Percentiles rank a stretch among this genome's conserved stretches.
These are phyloP conservation scores for Pedetes capensis DNA, from an alignment of 2,113 vertebrate species.

Conservation along the genomic window DNA sequence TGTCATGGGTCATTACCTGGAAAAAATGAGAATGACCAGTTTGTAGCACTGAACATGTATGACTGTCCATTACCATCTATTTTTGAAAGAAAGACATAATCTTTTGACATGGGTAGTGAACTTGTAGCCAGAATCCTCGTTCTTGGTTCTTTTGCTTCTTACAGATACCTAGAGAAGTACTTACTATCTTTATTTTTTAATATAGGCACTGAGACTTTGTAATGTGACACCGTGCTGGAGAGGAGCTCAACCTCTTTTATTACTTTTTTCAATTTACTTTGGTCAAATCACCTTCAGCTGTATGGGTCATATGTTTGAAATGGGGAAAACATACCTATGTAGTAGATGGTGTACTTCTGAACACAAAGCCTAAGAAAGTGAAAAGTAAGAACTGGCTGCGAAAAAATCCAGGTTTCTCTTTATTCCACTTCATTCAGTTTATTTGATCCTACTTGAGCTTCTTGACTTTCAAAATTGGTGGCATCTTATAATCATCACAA, in stretches of 20 bases:
- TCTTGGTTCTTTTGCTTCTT: not conserved
- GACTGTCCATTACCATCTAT: not conserved
- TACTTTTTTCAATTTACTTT: not conserved
- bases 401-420: not conserved
- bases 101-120: not conserved
- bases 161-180: not conserved
- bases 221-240: not conserved
- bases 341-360: not conserved
- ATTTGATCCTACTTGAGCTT: not conserved
- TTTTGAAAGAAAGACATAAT: conserved; percentile 27
- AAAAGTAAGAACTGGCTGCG: not conserved
- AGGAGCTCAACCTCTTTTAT: not conserved
- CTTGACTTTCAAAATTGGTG: not conserved
- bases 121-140: not conserved
- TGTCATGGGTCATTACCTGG: not conserved
- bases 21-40: not conserved
- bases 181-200: not conserved
- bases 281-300: not conserved
- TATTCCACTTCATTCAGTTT: not conserved
- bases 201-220: not conserved
- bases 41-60: not conserved
- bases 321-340: not conserved
- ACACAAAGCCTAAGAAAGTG: not conserved
- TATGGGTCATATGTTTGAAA: not conserved
- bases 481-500: not conserved